Percentiles rank a stretch among this genome's conserved stretches.
Evolutionary conservation across 37 sponge, comb jelly and placozoan species (phyloP).

Genomic region (Halichondria panicea): DNA sequence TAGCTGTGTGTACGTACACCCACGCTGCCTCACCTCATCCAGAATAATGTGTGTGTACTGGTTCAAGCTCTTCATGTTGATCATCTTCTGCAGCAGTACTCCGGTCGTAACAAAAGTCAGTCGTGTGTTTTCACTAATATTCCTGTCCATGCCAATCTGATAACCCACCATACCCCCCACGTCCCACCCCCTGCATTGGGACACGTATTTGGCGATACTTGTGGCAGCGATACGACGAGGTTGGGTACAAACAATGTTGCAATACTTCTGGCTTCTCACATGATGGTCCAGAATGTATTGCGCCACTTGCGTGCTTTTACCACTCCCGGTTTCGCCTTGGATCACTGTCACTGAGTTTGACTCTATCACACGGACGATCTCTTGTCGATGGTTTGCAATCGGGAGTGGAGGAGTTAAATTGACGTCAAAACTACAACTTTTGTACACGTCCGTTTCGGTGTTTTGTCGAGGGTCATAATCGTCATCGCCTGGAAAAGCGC

Average conservation of each 20-base stretch:
- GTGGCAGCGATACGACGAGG: constrained; percentile 90
- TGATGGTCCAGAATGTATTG: constrained; percentile 88
- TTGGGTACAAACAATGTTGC: constrained; percentile 96
- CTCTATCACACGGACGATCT: constrained; percentile 75
- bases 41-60: constrained; percentile 92
- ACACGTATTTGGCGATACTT: constrained; percentile 84
- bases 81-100: constrained; percentile 83
- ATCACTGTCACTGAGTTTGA: constrained; percentile 72
- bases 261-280: constrained; percentile 58
- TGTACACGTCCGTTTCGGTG: constrained; percentile 16
- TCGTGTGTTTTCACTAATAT: constrained; percentile 80
- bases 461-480: not conserved
- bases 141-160: constrained; percentile 85
- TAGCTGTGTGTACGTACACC: no score
- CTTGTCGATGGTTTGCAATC: constrained; percentile 47
- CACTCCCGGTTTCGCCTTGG: constrained; percentile 88
- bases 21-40: constrained; percentile 95
- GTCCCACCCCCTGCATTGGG: constrained; percentile 65
- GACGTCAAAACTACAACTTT: constrained; percentile 29
- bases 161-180: constrained; percentile 93
- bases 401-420: constrained; percentile 50
- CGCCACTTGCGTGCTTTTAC: constrained; percentile 94
- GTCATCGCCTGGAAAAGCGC: constrained; percentile 11
- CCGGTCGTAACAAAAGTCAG: constrained; percentile 94
- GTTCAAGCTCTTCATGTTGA: constrained; percentile 85